Evolutionary conservation across 2,113 vertebrate species (phyloP).

Genomic region (Furnarius figulus): DNA sequence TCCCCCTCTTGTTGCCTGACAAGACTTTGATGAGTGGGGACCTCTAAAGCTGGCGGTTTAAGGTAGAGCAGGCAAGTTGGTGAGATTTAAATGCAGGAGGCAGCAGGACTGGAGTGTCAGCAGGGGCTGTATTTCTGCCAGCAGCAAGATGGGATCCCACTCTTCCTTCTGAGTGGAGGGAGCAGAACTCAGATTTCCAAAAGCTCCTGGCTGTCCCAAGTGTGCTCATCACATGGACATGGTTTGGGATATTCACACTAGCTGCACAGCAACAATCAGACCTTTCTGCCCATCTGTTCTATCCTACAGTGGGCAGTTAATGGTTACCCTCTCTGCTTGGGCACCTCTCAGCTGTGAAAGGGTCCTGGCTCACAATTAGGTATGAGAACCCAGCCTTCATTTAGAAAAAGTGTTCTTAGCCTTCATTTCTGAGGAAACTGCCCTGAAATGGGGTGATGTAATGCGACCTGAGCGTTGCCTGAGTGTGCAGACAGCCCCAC

Average conservation of each 20-base stretch:
- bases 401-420: background rate
- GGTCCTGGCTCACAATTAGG: background rate
- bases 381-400: fast-evolving
- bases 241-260: background rate
- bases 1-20: constrained; percentile 70
- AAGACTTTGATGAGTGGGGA: constrained; percentile 72
- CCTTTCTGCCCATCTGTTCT: fast-evolving
- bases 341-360: fast-evolving
- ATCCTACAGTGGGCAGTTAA: fast-evolving
- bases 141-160: fast-evolving
- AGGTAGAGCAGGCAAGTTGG: constrained; percentile 35
- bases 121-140: background rate
- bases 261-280: fast-evolving
- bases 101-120: fast-evolving
- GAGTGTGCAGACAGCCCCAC: fast-evolving
- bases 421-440: background rate
- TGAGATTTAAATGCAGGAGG: background rate
- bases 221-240: fast-evolving
- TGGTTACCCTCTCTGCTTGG: fast-evolving
- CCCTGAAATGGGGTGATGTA: background rate
- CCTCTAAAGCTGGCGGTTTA: constrained; percentile 63
- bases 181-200: background rate
- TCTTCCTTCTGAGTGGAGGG: background rate
- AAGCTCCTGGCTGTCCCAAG: background rate
- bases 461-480: background rate